Conservation (phyloP, 2,797 vertebrate species). For the Pempheris klunzingeri region DNA sequence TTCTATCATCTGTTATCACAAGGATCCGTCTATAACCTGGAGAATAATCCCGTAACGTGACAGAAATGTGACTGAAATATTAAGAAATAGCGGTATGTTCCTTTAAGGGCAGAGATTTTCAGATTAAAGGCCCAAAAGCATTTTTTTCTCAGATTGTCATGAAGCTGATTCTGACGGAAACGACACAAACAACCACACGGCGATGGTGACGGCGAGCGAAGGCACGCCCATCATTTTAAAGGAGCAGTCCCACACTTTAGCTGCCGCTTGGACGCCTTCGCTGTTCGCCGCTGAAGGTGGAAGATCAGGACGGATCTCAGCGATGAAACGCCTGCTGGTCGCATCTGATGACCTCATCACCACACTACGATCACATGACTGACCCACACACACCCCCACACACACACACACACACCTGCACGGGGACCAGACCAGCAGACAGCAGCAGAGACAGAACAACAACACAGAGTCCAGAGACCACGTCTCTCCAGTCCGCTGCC, state of each 20-base stretch:
- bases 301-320: conserved; percentile 25
- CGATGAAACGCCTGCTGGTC: too few relatives aligned
- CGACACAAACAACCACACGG: conserved; percentile 12
- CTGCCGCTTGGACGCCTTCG: conserved; percentile 15
- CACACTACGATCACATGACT: conserved; percentile 32
- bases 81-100: not conserved
- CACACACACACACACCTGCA: conserved; percentile 57
- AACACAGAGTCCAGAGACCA: conserved; percentile 12
- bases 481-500: not conserved
- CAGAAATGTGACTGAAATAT: not conserved
- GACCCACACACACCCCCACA: conserved; percentile 33
- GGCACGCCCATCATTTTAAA: conserved; percentile 18
- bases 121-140: not conserved
- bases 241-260: too few relatives aligned
- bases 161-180: not conserved
- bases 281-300: conserved; percentile 24
- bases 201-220: too few relatives aligned
- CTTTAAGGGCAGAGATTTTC: not conserved
- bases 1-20: too few relatives aligned
- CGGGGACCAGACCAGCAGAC: conserved; percentile 49
- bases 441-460: conserved; percentile 29
- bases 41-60: too few relatives aligned
- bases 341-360: not conserved
- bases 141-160: conserved; percentile 36
- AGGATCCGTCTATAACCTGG: too few relatives aligned